Conservation (phyloP, 2,888 invertebrate species). For the Sinopyrophorus schimmeli region DNA sequence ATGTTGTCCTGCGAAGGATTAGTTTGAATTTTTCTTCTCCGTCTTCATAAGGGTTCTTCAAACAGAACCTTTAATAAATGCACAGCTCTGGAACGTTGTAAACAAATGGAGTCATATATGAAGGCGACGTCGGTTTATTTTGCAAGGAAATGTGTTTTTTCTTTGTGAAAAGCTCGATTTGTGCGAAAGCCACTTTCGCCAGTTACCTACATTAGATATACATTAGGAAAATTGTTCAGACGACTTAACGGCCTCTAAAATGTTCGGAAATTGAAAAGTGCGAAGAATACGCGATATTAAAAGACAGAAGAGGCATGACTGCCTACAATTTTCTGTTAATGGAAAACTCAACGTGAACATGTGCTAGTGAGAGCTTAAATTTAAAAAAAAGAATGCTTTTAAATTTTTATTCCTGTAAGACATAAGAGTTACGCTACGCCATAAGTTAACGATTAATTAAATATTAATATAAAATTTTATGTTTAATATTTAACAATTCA, state of each 20-base stretch:
- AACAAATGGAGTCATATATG: conserved; percentile 15
- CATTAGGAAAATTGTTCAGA: conserved; percentile 27
- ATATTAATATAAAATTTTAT: too few relatives aligned
- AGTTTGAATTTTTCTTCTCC: conserved; percentile 8
- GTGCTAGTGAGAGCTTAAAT: too few relatives aligned
- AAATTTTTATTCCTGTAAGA: too few relatives aligned
- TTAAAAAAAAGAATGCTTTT: too few relatives aligned
- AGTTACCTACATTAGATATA: conserved; percentile 22
- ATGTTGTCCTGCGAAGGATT: background rate
- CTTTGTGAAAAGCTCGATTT: conserved; percentile 2
- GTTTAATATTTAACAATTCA: too few relatives aligned
- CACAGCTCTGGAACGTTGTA: conserved; percentile 14
- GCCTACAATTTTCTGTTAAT: conserved; percentile 12
- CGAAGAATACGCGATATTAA: conserved; percentile 14
- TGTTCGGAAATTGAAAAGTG: conserved; percentile 27
- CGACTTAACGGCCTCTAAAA: conserved; percentile 17
- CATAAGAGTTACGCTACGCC: too few relatives aligned
- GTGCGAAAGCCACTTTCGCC: conserved; percentile 6
- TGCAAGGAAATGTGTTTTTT: conserved; percentile 11
- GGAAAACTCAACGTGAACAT: conserved; percentile 13
- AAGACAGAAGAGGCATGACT: conserved; percentile 12
- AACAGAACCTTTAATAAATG: conserved; percentile 15
- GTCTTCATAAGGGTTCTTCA: conserved; percentile 3
- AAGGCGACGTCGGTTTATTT: conserved; percentile 17
- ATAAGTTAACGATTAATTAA: too few relatives aligned